A percentile compares a stretch with the other conserved stretches of the same genome.
Evolutionary conservation across 2,113 vertebrate genomes (phyloP).

Genomic region (Zootoca vivipara): DNA sequence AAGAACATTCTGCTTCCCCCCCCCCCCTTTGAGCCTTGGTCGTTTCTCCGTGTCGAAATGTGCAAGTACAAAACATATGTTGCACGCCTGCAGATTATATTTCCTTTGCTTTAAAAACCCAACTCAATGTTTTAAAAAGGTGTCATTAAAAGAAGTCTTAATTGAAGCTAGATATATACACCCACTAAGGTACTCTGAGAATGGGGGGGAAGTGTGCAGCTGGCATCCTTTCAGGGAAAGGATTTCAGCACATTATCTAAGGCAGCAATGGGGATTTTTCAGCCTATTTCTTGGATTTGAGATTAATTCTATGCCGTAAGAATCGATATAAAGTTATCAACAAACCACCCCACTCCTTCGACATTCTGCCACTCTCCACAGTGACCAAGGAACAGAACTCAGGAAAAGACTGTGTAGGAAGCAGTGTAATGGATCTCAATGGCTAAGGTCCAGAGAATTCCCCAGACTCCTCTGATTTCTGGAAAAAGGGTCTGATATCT

Average conservation of each 20-base stretch:
- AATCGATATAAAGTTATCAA: not conserved
- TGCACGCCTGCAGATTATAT: not conserved
- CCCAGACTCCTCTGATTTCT: not conserved
- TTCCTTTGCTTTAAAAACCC: not conserved
- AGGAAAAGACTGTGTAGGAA: not conserved
- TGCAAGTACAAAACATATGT: not conserved
- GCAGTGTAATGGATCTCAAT: not conserved
- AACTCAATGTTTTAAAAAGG: not conserved
- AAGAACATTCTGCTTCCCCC: constrained; percentile 37
- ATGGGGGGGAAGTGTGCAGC: constrained; percentile 8
- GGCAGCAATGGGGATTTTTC: constrained; percentile 42
- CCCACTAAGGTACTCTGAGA: not conserved
- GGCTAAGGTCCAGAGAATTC: not conserved
- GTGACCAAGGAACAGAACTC: not conserved
- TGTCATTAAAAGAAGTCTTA: constrained; percentile 10
- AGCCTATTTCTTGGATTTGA: constrained; percentile 49
- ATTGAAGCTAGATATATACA: not conserved
- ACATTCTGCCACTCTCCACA: not conserved
- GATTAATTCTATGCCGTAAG: constrained; percentile 51
- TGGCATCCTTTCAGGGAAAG: constrained; percentile 36
- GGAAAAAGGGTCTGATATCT: not conserved
- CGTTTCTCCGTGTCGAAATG: constrained; percentile 35
- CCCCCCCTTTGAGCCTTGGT: constrained; percentile 2
- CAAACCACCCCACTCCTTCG: not conserved
- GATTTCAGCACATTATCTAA: constrained; percentile 31